These are phyloP conservation scores for Gambusia holbrooki DNA, from an alignment of 2,113 vertebrate species.

Conservation along the genomic window DNA sequence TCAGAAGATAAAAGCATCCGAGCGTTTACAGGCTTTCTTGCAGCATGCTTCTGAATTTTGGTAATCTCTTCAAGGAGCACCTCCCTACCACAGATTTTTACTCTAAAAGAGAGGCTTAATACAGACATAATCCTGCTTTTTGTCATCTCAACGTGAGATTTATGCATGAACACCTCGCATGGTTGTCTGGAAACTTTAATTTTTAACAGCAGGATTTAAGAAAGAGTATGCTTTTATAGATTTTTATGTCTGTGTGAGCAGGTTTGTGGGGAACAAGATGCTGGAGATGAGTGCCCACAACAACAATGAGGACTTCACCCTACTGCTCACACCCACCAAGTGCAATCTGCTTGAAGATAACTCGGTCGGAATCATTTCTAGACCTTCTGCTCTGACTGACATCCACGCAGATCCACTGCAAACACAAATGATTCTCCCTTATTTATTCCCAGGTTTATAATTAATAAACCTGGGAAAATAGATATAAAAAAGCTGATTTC, in stretches of 20 bases:
- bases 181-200: slow-evolving; percentile 20
- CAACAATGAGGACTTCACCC: background rate
- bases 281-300: too few species aligned
- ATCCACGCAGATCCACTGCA: background rate
- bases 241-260: background rate
- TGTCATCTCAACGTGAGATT: slow-evolving; percentile 51
- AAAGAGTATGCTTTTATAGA: slow-evolving; percentile 1
- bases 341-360: slow-evolving; percentile 5
- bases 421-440: background rate
- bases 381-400: background rate
- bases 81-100: slow-evolving; percentile 66
- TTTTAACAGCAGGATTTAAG: slow-evolving; percentile 2
- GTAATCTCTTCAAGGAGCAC: slow-evolving; percentile 62
- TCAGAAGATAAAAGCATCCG: slow-evolving; percentile 47
- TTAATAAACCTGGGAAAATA: background rate
- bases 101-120: slow-evolving; percentile 53
- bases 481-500: background rate
- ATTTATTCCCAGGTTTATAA: background rate
- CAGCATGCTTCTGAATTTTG: slow-evolving; percentile 35
- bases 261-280: too few species aligned
- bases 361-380: background rate
- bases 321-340: slow-evolving; percentile 10
- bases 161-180: slow-evolving; percentile 17
- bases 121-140: slow-evolving; percentile 67
- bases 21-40: slow-evolving; percentile 40